Evolutionary conservation across 2,113 vertebrate genomes (phyloP).

Genomic region (Podilymbus podiceps): DNA sequence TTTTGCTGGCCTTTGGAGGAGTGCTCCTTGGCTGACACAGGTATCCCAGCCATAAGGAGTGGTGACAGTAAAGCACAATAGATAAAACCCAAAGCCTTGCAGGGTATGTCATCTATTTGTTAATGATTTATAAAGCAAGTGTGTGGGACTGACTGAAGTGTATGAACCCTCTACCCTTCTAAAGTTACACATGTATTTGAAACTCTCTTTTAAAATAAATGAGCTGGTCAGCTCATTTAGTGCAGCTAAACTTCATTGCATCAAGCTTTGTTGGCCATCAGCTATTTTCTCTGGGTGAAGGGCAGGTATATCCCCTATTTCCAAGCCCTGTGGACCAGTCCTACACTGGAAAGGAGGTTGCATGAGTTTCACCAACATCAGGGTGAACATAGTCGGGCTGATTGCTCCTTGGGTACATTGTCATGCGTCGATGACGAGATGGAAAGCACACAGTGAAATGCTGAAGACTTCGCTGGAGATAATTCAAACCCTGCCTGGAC

Average conservation of each 20-base stretch:
- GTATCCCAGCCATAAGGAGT: neutral
- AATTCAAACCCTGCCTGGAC: no score
- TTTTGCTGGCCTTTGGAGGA: neutral
- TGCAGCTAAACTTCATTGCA: neutral
- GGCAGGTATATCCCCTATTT: neutral
- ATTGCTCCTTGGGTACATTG: accelerated
- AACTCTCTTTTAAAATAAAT: neutral
- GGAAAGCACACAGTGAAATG: neutral
- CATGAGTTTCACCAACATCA: neutral
- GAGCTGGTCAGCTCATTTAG: neutral
- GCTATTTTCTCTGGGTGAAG: neutral
- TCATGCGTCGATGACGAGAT: accelerated
- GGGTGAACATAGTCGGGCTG: neutral
- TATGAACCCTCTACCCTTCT: neutral
- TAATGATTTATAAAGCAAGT: neutral
- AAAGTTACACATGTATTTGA: neutral
- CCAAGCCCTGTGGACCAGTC: neutral
- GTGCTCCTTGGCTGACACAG: neutral
- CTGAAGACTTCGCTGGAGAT: neutral
- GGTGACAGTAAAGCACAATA: neutral
- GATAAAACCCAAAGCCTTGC: neutral
- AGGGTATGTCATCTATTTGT: neutral
- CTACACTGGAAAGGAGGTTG: accelerated
- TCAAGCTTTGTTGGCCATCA: neutral
- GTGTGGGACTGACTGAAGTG: neutral